phyloP scores from a whole-genome alignment of 2,888 invertebrate species.

The Augiades crinisus region DNA sequence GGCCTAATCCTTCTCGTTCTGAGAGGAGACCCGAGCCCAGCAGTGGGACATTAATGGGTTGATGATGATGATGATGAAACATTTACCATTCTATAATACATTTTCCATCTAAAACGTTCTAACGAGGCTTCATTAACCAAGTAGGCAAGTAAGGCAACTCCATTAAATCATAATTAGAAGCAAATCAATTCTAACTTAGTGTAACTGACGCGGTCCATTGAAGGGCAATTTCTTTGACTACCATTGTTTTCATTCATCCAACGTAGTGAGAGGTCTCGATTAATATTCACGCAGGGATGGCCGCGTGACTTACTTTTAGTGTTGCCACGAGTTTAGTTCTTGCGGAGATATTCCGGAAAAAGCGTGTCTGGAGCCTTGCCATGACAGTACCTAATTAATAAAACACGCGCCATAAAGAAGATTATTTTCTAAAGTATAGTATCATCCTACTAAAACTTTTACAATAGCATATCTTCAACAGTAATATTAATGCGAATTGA shows the following conservation, averaged over 20 bases:
- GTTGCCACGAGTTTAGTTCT: background rate
- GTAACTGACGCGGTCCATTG: slow-evolving; percentile 20
- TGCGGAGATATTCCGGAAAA: background rate
- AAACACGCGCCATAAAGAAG: too few relatives aligned
- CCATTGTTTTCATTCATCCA: slow-evolving; percentile 27
- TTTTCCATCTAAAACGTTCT: too few relatives aligned
- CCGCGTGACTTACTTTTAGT: slow-evolving; percentile 26
- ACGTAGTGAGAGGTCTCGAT: slow-evolving; percentile 22
- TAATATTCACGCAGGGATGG: slow-evolving; percentile 28
- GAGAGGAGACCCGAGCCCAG: too few relatives aligned
- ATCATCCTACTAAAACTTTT: too few relatives aligned
- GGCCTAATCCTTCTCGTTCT: too few relatives aligned
- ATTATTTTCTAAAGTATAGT: too few relatives aligned
- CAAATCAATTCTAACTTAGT: slow-evolving; percentile 10
- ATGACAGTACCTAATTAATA: background rate
- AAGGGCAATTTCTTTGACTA: slow-evolving; percentile 20
- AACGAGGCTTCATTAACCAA: slow-evolving; percentile 1
- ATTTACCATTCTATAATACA: too few relatives aligned
- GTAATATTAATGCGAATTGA: too few relatives aligned
- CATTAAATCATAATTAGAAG: slow-evolving; percentile 16
- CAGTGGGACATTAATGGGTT: too few relatives aligned
- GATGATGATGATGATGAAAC: too few relatives aligned
- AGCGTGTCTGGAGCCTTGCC: background rate
- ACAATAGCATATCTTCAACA: too few relatives aligned
- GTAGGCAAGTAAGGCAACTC: background rate